Evolutionary conservation across 1,140 invertebrate genomes (phyloP), one percentile per base, ranked within the genome.

Genomic region (Andricus grossulariae): DNA sequence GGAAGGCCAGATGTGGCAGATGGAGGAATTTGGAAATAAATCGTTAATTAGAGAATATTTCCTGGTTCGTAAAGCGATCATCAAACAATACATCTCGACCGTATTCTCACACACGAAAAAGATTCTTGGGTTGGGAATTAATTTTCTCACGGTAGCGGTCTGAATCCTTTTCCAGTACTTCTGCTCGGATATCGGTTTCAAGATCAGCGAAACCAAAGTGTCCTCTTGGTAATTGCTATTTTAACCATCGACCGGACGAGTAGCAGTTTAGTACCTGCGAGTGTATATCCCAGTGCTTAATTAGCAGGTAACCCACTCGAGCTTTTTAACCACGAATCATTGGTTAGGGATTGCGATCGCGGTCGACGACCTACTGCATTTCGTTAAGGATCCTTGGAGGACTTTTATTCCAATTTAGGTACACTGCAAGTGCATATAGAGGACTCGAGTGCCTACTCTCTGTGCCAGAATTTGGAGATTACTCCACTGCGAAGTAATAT

Each of bases 281-380:
- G 55, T 57, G 55, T 66, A 15, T 66, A 15, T 32, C 3, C 25
- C 13, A 45, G 39, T 66, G 60, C 60, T 66, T 66, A 66, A 66
- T 66, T 66, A 66, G 60, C 60, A 66, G 60, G 60, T 66, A 66
- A 66, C 60, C 60, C 60, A 66, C 60, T 66, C 60, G 60, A 45
- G 39, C 60, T 66, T 66, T 66, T 66, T 39, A 66, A 66, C 60
- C 60, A 66, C 60, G 60, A 66, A 66, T 66, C 60, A 66, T 66
- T 66, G 60, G 60, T 66, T 66, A 25, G 32, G 21, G 32, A 66
- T 66, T 66, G 13, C n/a, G 15, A 66, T 66, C 60, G 60, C 45
- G 60, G 60, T 66, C 60, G 60, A 66, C 60, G 25, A 66, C 21
- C 25, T 5, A 32, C 25, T 66, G 25, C 13, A 25, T 32, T 39